Percentiles rank a stretch among this genome's conserved stretches.
phyloP scores from a whole-genome alignment of 2,113 vertebrate species.

The Myodes glareolus region DNA sequence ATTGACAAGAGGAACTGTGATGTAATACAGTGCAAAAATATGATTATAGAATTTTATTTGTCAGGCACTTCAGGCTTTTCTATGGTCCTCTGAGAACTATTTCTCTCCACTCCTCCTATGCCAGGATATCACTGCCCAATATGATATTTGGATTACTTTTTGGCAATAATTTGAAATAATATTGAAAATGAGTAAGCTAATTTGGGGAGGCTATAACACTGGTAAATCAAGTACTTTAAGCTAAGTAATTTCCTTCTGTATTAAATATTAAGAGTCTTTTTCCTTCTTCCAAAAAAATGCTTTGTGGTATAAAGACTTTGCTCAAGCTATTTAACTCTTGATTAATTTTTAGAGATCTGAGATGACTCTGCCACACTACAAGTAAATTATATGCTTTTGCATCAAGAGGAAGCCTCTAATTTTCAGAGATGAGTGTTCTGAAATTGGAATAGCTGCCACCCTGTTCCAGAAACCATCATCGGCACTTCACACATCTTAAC shows the following conservation, averaged over 20 bases:
- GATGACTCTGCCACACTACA: not conserved
- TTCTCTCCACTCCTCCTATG: not conserved
- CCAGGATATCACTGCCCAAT: not conserved
- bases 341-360: conserved; percentile 7
- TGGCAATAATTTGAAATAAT: conserved; percentile 57
- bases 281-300: not conserved
- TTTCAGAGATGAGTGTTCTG: not conserved
- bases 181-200: conserved; percentile 41
- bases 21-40: not conserved
- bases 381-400: not conserved
- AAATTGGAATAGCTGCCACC: not conserved
- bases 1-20: not conserved
- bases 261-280: not conserved
- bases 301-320: conserved; percentile 33
- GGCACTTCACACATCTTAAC: not conserved
- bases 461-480: not conserved
- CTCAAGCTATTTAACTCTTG: not conserved
- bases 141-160: conserved; percentile 40
- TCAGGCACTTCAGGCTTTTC: not conserved
- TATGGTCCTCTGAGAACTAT: not conserved
- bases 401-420: not conserved
- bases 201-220: not conserved
- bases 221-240: conserved; percentile 18
- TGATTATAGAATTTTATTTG: conserved; percentile 36
- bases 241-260: conserved; percentile 26